Conservation (phyloP, 2,888 invertebrate genomes). For the Panzeria rudis region DNA sequence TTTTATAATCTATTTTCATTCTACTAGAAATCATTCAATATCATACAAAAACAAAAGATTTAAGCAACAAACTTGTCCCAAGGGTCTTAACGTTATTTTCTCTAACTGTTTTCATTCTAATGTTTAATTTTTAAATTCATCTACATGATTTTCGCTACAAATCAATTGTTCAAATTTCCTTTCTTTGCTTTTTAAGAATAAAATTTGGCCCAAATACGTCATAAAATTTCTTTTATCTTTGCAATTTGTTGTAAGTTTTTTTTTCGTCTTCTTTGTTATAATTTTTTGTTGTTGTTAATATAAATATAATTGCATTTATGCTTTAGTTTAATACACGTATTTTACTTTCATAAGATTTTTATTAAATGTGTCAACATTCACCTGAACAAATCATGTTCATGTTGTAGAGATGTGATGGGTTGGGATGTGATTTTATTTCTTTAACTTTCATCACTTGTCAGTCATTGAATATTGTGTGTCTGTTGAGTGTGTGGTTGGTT, state of each 20-base stretch:
- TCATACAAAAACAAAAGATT: background rate
- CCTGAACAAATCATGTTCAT: slow-evolving; percentile 64
- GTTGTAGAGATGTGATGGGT: slow-evolving; percentile 21
- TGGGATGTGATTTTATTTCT: slow-evolving; percentile 46
- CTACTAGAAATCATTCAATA: background rate
- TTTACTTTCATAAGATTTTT: slow-evolving; percentile 63
- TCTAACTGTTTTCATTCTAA: background rate
- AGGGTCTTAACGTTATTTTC: background rate
- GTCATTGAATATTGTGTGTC: slow-evolving; percentile 12
- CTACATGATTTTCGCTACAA: slow-evolving; percentile 43
- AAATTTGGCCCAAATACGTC: slow-evolving; percentile 62
- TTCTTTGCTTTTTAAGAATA: slow-evolving; percentile 19
- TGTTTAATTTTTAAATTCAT: slow-evolving; percentile 20
- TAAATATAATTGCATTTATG: slow-evolving; percentile 61
- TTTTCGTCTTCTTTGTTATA: slow-evolving; percentile 3
- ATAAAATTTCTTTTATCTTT: slow-evolving; percentile 41
- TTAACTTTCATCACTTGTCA: slow-evolving; percentile 68
- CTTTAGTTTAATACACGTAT: slow-evolving; percentile 13
- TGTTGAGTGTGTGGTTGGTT: background rate
- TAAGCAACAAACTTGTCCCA: background rate
- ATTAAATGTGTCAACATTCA: slow-evolving; percentile 69
- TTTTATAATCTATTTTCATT: background rate
- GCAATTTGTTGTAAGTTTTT: background rate
- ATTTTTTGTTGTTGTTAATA: slow-evolving; percentile 8
- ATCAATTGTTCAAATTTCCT: slow-evolving; percentile 37